Evolutionary conservation across 2,797 vertebrate genomes (phyloP).

Genomic region (Crenichthys baileyi): DNA sequence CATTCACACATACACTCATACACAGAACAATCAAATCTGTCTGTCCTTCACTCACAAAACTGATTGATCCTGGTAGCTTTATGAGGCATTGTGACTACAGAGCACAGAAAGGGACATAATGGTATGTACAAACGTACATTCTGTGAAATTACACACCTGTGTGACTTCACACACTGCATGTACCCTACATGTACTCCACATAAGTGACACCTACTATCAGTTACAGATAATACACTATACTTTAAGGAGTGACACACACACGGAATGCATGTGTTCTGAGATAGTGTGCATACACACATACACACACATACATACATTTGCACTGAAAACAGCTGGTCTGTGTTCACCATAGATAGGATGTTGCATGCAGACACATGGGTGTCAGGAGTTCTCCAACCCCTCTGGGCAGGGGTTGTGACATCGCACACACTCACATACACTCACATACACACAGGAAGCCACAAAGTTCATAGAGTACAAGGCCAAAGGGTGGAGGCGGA

Average conservation of each 20-base stretch:
- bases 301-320: constrained; percentile 1
- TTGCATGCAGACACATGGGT: constrained; percentile 30
- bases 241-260: constrained; percentile 41
- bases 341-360: constrained; percentile 43
- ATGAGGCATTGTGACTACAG: constrained; percentile 54
- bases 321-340: constrained; percentile 18
- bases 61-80: constrained; percentile 57
- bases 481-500: constrained; percentile 33
- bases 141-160: constrained; percentile 20
- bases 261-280: constrained; percentile 36
- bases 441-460: constrained; percentile 9
- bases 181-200: neutral
- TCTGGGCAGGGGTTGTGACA: constrained; percentile 22
- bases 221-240: constrained; percentile 38
- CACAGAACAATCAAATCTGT: neutral
- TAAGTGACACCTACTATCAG: constrained; percentile 49
- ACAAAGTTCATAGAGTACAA: constrained; percentile 41
- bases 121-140: constrained; percentile 59
- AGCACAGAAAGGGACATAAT: constrained; percentile 57
- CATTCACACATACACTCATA: too few species aligned
- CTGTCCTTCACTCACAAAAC: constrained; percentile 30
- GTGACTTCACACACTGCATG: constrained; percentile 14
- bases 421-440: neutral
- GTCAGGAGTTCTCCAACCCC: constrained; percentile 19
- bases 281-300: constrained; percentile 25